Evolutionary conservation across 2,113 vertebrate genomes (phyloP).

Genomic region (Ciconia maguari): DNA sequence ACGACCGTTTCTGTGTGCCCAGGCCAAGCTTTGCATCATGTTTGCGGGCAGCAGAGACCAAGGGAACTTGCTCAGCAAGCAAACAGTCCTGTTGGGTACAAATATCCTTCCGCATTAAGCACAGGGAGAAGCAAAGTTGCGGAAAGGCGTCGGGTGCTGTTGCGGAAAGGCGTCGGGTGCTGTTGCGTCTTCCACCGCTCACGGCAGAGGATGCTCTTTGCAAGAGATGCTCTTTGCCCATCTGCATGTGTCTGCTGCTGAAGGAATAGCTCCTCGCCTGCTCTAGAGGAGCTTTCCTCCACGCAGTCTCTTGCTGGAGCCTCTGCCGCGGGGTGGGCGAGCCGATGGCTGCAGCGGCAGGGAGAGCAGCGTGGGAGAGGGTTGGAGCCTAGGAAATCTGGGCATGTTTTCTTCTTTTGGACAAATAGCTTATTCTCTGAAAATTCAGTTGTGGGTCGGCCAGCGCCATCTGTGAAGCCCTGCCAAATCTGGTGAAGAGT

Average conservation of each 20-base stretch:
- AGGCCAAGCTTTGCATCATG: background rate
- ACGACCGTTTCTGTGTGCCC: fast-evolving
- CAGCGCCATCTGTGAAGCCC: conserved; percentile 51
- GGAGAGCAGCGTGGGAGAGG: conserved; percentile 49
- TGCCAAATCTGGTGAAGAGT: conserved; percentile 46
- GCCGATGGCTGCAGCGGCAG: background rate
- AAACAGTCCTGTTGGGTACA: fast-evolving
- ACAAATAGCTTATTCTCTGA: conserved; percentile 61
- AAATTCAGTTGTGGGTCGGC: conserved; percentile 35
- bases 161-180: too few species aligned
- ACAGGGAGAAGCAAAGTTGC: background rate
- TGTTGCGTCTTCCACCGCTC: fast-evolving
- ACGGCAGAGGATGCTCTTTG: background rate
- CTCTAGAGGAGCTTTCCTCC: background rate
- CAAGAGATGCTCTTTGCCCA: background rate
- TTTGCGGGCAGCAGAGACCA: background rate
- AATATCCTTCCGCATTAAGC: background rate
- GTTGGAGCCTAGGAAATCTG: conserved; percentile 44
- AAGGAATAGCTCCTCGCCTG: background rate
- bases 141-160: too few species aligned
- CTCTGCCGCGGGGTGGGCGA: background rate
- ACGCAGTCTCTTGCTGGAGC: background rate
- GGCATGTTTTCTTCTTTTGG: conserved; percentile 56
- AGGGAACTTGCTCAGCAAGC: background rate
- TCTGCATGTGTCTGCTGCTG: background rate